These are phyloP conservation scores for Syngnathus typhle DNA, from an alignment of 2,113 vertebrate species.

Conservation along the genomic window DNA sequence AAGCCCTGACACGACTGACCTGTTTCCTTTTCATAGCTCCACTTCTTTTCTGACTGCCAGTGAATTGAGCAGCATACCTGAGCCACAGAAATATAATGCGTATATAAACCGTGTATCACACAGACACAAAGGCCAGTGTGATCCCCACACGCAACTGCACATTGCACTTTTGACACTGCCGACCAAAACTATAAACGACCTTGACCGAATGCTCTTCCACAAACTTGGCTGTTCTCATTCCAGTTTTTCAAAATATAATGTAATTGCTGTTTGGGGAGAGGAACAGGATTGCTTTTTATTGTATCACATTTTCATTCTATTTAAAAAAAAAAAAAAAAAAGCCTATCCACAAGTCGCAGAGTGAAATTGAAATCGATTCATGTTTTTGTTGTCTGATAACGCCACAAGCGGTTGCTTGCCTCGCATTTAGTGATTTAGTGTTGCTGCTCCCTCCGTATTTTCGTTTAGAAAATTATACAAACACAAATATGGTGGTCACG, in stretches of 20 bases:
- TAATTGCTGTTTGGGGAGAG: not conserved
- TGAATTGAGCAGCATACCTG: constrained; percentile 28
- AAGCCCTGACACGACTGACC: not conserved
- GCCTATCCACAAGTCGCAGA: not conserved
- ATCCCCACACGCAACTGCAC: constrained; percentile 34
- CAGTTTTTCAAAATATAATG: not conserved
- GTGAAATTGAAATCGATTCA: too few species aligned
- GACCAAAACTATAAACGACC: constrained; percentile 42
- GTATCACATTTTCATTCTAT: not conserved
- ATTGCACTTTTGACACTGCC: constrained; percentile 31
- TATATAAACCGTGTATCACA: constrained; percentile 5
- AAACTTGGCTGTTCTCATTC: not conserved
- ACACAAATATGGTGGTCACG: too few species aligned
- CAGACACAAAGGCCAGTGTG: constrained; percentile 16
- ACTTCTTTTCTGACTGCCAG: constrained; percentile 18
- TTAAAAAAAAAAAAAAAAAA: not conserved
- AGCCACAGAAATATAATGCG: constrained; percentile 11
- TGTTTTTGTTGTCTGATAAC: too few species aligned
- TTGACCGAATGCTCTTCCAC: constrained; percentile 32
- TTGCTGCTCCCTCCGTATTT: too few species aligned
- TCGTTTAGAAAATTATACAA: not conserved
- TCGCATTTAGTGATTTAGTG: too few species aligned
- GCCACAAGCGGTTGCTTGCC: too few species aligned
- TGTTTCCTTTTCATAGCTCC: constrained; percentile 26
- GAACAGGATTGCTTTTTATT: not conserved